Evolutionary conservation across 2,888 invertebrate species (phyloP).

Genomic region (Eupithecia tripunctaria): DNA sequence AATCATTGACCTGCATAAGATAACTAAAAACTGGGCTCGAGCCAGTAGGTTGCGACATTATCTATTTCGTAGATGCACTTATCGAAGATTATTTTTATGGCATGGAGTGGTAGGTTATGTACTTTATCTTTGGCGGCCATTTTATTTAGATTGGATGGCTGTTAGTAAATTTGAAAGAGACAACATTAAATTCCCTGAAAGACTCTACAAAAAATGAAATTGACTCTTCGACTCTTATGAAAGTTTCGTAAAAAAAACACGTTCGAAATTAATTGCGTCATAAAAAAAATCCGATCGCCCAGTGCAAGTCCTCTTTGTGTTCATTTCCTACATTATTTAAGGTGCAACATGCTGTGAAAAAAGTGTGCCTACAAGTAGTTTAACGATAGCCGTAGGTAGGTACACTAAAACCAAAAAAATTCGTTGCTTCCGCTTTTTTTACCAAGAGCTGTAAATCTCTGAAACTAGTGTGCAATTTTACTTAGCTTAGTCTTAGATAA

Average conservation of each 20-base stretch:
- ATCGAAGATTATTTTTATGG: constrained; percentile 33
- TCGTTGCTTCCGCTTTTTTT: too few species aligned
- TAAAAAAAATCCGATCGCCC: too few species aligned
- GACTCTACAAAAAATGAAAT: background rate
- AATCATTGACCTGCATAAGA: constrained; percentile 67
- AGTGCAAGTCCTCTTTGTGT: too few species aligned
- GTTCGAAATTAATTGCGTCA: too few species aligned
- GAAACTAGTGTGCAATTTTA: too few species aligned
- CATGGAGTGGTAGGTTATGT: constrained; percentile 8
- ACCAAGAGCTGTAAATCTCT: too few species aligned
- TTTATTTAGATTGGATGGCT: constrained; percentile 1
- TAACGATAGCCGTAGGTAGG: too few species aligned
- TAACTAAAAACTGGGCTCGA: constrained; percentile 60
- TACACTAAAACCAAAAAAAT: too few species aligned
- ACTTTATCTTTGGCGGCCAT: constrained; percentile 17
- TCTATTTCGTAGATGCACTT: constrained; percentile 33
- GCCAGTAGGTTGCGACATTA: constrained; percentile 55
- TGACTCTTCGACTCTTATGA: background rate
- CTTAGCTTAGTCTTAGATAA: too few species aligned
- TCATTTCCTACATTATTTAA: too few species aligned
- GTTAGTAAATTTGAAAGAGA: background rate
- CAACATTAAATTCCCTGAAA: background rate
- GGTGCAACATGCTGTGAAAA: too few species aligned
- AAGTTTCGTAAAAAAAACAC: background rate
- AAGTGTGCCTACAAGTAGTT: too few species aligned